Conservation (phyloP, 2,797 vertebrate species). For the Eptatretus atami region DNA sequence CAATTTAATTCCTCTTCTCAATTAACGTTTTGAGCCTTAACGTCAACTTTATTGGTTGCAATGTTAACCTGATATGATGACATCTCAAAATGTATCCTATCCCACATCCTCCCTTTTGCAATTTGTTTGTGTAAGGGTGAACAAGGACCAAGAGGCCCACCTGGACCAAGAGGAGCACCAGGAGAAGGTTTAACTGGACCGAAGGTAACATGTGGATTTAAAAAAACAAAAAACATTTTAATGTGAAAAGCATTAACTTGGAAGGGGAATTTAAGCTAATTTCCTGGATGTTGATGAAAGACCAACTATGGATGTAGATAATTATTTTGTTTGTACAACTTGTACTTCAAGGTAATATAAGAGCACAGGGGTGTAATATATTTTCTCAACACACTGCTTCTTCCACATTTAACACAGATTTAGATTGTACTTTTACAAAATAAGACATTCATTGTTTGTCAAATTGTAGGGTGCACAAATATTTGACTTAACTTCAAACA, state of each 20-base stretch:
- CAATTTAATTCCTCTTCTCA: not conserved
- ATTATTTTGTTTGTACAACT: no score
- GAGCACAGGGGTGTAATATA: no score
- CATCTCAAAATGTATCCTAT: constrained; percentile 6
- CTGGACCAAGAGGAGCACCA: constrained; percentile 27
- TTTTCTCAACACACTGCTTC: no score
- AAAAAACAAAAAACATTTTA: not conserved
- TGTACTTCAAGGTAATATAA: no score
- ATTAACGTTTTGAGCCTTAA: not conserved
- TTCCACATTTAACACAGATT: no score
- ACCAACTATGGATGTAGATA: no score
- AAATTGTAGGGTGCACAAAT: no score
- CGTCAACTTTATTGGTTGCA: constrained; percentile 3
- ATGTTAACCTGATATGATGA: constrained; percentile 6
- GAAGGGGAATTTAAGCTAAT: no score
- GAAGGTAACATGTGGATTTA: constrained; percentile 23
- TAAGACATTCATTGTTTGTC: no score
- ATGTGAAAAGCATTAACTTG: not conserved
- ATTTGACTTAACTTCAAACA: no score
- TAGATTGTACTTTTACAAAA: no score
- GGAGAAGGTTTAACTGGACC: constrained; percentile 39
- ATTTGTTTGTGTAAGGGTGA: constrained; percentile 20
- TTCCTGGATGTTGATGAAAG: no score
- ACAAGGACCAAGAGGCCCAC: constrained; percentile 36
- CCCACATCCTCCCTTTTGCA: constrained; percentile 8